Evolutionary conservation across 2,888 invertebrate genomes (phyloP).

Genomic region (Entomobrya proxima): DNA sequence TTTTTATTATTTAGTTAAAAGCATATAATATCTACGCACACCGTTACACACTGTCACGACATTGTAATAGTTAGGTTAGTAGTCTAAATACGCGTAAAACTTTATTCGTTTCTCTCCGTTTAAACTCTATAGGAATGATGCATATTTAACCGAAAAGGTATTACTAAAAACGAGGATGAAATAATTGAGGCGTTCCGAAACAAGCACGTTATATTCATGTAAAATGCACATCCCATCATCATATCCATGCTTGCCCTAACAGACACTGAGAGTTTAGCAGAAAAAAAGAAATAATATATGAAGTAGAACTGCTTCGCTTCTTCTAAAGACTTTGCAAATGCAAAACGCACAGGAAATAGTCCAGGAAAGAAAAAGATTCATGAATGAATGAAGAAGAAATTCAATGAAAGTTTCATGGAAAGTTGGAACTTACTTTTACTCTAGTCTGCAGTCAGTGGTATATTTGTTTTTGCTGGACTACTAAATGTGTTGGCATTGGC

Average conservation of each 20-base stretch:
- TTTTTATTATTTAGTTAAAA: neutral
- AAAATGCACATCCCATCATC: constrained; percentile 52
- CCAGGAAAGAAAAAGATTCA: constrained; percentile 10
- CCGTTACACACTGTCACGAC: no score
- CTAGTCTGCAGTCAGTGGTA: no score
- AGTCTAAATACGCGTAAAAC: neutral
- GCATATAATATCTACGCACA: no score
- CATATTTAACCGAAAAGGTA: neutral
- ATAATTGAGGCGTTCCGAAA: neutral
- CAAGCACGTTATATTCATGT: constrained; percentile 31
- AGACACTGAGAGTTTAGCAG: neutral
- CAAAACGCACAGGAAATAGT: constrained; percentile 12
- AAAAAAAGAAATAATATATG: neutral
- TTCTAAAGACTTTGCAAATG: constrained; percentile 7
- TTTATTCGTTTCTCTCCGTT: constrained; percentile 20
- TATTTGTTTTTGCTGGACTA: neutral
- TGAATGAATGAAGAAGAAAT: constrained; percentile 34
- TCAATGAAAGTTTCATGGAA: constrained; percentile 61
- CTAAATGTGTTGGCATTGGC: neutral
- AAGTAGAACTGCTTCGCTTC: neutral
- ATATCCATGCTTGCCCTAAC: constrained; percentile 5
- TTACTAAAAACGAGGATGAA: neutral
- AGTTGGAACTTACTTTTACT: neutral
- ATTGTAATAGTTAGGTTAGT: no score
- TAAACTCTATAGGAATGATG: neutral